Evolutionary conservation across 2,113 vertebrate genomes (phyloP).

Genomic region (Lepus timidus): DNA sequence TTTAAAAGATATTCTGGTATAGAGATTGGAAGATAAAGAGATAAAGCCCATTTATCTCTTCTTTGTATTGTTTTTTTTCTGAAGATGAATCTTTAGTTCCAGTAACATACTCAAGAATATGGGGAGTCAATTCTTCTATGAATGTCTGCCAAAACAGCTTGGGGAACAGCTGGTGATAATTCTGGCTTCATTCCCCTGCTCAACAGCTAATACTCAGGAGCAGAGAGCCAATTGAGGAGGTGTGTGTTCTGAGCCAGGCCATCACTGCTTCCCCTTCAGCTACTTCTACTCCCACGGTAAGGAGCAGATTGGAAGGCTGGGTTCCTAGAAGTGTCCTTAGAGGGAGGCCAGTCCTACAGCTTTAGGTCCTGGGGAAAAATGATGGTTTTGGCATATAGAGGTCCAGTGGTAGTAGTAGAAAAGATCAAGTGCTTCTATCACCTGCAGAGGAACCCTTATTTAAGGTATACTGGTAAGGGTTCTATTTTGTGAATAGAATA

Average conservation of each 20-base stretch:
- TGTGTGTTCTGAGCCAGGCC: constrained; percentile 61
- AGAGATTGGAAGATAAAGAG: constrained; percentile 4
- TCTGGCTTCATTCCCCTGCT: constrained; percentile 67
- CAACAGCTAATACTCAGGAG: constrained; percentile 75
- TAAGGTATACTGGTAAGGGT: neutral
- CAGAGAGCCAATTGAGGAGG: constrained; percentile 65
- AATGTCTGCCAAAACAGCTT: constrained; percentile 77
- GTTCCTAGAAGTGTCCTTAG: constrained; percentile 26
- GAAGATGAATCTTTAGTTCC: constrained; percentile 51
- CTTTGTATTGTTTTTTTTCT: constrained; percentile 47
- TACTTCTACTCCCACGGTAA: constrained; percentile 31
- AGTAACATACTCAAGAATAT: constrained; percentile 57
- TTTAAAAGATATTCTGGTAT: neutral
- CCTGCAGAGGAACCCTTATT: neutral
- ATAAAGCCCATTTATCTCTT: neutral
- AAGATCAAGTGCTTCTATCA: neutral
- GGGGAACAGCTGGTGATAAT: constrained; percentile 78
- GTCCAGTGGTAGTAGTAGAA: neutral
- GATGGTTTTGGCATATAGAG: neutral
- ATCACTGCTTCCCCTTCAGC: constrained; percentile 56
- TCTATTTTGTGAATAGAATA: neutral
- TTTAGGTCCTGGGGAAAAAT: neutral
- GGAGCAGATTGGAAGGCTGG: neutral
- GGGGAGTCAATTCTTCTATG: constrained; percentile 59
- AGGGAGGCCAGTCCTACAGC: neutral